Percentiles rank a stretch among this genome's conserved stretches.
Conservation (phyloP, 2,888 invertebrate species). For the Podotricha telesiphe region DNA sequence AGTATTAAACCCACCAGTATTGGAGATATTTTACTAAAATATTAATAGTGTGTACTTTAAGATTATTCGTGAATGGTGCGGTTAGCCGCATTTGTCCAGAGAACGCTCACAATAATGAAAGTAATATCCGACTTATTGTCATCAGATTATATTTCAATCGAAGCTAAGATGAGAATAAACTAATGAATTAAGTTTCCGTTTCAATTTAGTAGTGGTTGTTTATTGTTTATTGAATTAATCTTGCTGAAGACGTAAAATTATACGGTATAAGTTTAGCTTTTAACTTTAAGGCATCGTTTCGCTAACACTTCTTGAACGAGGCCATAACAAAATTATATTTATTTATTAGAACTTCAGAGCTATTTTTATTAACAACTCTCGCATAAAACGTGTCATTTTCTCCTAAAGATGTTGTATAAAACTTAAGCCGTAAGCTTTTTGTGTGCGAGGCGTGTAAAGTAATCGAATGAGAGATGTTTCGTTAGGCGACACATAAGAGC, state of each 20-base stretch:
- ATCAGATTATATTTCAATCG: constrained; percentile 37
- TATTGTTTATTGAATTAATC: constrained; percentile 11
- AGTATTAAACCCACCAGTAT: constrained; percentile 8
- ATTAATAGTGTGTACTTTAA: constrained; percentile 24
- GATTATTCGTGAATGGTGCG: constrained; percentile 28
- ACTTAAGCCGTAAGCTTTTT: constrained; percentile 35
- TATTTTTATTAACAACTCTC: neutral
- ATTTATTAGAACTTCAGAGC: neutral
- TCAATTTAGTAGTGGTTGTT: constrained; percentile 21
- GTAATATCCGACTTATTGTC: constrained; percentile 29
- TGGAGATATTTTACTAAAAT: constrained; percentile 21
- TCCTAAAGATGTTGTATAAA: constrained; percentile 17
- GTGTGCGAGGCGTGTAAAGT: constrained; percentile 40
- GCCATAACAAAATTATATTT: neutral
- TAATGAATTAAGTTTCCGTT: constrained; percentile 24
- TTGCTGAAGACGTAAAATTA: constrained; percentile 3
- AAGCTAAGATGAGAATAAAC: constrained; percentile 24
- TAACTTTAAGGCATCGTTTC: neutral
- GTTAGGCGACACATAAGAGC: constrained; percentile 46
- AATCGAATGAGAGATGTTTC: constrained; percentile 47
- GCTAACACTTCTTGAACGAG: neutral
- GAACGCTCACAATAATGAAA: constrained; percentile 32
- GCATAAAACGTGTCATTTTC: constrained; percentile 12
- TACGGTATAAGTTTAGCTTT: neutral
- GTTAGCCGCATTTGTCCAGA: constrained; percentile 34